Conservation (phyloP, 2,888 invertebrate species). For the Aromia moschata region DNA sequence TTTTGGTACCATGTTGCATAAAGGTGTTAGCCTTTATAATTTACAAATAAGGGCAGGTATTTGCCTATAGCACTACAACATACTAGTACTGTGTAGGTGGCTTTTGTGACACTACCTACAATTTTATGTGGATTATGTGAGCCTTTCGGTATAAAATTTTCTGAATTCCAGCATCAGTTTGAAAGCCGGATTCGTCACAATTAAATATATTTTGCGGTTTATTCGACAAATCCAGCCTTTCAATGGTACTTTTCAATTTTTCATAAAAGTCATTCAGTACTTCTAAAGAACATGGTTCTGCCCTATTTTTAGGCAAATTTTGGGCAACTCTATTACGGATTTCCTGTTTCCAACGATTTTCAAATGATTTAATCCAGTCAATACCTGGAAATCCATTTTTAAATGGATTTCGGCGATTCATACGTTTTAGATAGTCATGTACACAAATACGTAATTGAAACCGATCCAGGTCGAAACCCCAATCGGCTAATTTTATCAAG, state of each 20-base stretch:
- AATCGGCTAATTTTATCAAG: constrained; percentile 33
- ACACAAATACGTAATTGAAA: constrained; percentile 29
- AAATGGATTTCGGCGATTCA: constrained; percentile 35
- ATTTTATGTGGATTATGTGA: constrained; percentile 29
- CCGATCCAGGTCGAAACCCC: constrained; percentile 34
- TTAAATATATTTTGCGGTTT: constrained; percentile 39
- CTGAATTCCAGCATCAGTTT: constrained; percentile 32
- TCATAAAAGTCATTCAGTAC: constrained; percentile 29
- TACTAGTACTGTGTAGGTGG: constrained; percentile 33
- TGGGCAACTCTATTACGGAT: constrained; percentile 26
- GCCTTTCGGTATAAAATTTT: constrained; percentile 33
- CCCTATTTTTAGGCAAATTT: constrained; percentile 29
- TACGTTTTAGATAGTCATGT: constrained; percentile 27
- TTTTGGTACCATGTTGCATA: constrained; percentile 27
- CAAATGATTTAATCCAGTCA: constrained; percentile 35
- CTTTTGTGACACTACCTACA: constrained; percentile 33
- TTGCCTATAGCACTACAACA: constrained; percentile 37
- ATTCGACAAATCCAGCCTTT: constrained; percentile 19
- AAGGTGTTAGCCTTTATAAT: constrained; percentile 37
- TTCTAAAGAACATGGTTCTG: constrained; percentile 22
- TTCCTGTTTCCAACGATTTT: constrained; percentile 30
- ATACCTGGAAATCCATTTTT: constrained; percentile 31
- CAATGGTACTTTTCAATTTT: constrained; percentile 26
- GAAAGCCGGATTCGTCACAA: no score
- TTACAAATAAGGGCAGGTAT: constrained; percentile 32